Percentiles rank a stretch among this genome's conserved stretches.
phyloP scores from a whole-genome alignment of 2,888 invertebrate species.

The Cyrtodaria siliqua region DNA sequence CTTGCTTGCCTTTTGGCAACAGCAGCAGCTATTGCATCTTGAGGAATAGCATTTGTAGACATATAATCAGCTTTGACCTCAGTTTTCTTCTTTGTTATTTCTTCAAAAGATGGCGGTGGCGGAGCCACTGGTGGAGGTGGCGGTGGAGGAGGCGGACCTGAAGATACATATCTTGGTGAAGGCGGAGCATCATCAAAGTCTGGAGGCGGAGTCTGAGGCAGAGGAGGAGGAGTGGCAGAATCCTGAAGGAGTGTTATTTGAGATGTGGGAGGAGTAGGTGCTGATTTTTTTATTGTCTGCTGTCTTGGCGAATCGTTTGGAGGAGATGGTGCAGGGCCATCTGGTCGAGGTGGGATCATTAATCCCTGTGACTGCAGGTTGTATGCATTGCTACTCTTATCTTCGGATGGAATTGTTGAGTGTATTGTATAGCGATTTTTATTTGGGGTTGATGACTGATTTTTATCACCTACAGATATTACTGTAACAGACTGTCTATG shows the following conservation, averaged over 20 bases:
- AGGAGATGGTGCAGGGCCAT: conserved; percentile 69
- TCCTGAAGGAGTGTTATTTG: conserved; percentile 7
- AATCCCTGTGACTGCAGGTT: conserved; percentile 26
- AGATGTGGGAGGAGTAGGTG: conserved; percentile 27
- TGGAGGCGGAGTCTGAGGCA: conserved; percentile 59
- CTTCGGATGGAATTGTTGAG: conserved; percentile 53
- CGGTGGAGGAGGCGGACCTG: conserved; percentile 15
- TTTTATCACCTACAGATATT: conserved; percentile 72
- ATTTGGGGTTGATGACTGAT: conserved; percentile 10
- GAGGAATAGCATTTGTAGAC: conserved; percentile 58
- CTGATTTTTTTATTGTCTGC: conserved; percentile 16
- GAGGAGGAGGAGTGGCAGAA: conserved; percentile 40
- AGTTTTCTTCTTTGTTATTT: conserved; percentile 45
- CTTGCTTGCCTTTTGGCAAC: conserved; percentile 77
- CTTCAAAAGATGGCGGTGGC: conserved; percentile 49
- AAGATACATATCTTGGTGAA: conserved; percentile 13
- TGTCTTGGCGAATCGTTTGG: conserved; percentile 43
- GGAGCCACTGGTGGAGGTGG: conserved; percentile 57
- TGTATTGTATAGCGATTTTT: conserved; percentile 50
- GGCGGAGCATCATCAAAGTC: conserved; percentile 35
- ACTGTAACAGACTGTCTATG: conserved; percentile 71
- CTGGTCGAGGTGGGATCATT: conserved; percentile 70
- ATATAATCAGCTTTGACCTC: conserved; percentile 48
- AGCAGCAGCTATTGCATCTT: conserved; percentile 80
- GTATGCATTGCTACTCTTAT: conserved; percentile 12